These are phyloP conservation scores for Mirza zaza DNA, from an alignment of 2,113 vertebrate genomes.

Conservation along the genomic window DNA sequence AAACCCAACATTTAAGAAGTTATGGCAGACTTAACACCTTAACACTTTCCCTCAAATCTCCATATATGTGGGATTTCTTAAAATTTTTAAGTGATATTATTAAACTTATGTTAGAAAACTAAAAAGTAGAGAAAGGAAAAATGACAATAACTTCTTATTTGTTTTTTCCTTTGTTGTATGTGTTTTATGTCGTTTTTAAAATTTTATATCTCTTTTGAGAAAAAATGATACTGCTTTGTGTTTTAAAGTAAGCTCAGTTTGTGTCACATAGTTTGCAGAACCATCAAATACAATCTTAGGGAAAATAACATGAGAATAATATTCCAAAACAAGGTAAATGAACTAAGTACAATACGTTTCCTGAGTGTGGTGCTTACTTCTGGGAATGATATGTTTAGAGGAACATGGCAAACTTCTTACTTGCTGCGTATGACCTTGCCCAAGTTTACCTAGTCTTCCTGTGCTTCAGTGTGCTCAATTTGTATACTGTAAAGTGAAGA, in stretches of 20 bases:
- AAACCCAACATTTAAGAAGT: not conserved
- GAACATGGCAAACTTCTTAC: not conserved
- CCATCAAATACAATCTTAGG: not conserved
- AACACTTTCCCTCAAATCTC: not conserved
- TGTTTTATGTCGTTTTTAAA: not conserved
- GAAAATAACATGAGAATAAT: not conserved
- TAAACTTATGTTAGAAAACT: not conserved
- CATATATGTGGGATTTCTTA: not conserved
- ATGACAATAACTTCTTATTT: not conserved
- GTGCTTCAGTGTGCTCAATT: not conserved
- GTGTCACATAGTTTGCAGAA: not conserved
- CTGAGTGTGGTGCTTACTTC: not conserved
- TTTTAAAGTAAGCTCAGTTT: constrained; percentile 1
- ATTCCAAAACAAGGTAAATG: not conserved
- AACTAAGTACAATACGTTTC: not conserved
- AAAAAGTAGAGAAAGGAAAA: not conserved
- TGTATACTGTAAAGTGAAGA: not conserved
- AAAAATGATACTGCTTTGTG: not conserved
- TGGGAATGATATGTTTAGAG: not conserved
- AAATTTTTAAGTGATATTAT: not conserved
- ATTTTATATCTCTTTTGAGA: not conserved
- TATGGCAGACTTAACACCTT: not conserved
- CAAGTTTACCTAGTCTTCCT: not conserved
- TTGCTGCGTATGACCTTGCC: not conserved
- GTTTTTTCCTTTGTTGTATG: not conserved